Percentiles rank a stretch among this genome's conserved stretches.
phyloP scores from a whole-genome alignment of 2,888 invertebrate genomes.

The Caenorhabditis panamensis region DNA sequence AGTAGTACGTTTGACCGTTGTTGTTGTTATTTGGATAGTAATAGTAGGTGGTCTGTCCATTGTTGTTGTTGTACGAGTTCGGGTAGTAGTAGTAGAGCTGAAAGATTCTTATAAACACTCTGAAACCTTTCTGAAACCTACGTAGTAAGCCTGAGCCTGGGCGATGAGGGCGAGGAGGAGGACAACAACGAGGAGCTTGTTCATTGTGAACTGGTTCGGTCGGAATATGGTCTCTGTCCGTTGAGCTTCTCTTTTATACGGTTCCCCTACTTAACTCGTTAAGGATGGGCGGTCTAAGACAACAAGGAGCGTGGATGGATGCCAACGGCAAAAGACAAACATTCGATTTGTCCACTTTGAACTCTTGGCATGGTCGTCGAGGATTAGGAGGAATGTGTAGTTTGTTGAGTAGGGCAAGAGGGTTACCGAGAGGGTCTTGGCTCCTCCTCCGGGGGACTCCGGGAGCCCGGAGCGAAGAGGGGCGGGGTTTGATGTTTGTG shows the following conservation, averaged over 20 bases:
- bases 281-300: constrained; percentile 25
- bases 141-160: constrained; percentile 53
- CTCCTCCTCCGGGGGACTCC: constrained; percentile 16
- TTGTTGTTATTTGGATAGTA: constrained; percentile 46
- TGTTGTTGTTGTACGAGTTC: constrained; percentile 32
- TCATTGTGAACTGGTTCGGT: constrained; percentile 40
- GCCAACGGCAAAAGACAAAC: constrained; percentile 39
- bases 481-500: constrained; percentile 31
- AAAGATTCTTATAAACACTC: background rate
- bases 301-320: constrained; percentile 30
- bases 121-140: constrained; percentile 17
- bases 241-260: constrained; percentile 23
- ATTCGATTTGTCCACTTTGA: constrained; percentile 48
- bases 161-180: constrained; percentile 40
- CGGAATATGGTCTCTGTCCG: constrained; percentile 33
- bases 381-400: constrained; percentile 44
- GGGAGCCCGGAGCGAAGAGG: constrained; percentile 10
- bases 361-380: constrained; percentile 42
- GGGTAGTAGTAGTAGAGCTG: constrained; percentile 60
- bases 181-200: constrained; percentile 37
- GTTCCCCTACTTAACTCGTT: constrained; percentile 1
- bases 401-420: constrained; percentile 21
- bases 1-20: constrained; percentile 53
- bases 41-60: constrained; percentile 45
- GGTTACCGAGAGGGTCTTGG: no score